phyloP scores from a whole-genome alignment of 2,113 vertebrate species.

The Apistogramma diplotaenia region DNA sequence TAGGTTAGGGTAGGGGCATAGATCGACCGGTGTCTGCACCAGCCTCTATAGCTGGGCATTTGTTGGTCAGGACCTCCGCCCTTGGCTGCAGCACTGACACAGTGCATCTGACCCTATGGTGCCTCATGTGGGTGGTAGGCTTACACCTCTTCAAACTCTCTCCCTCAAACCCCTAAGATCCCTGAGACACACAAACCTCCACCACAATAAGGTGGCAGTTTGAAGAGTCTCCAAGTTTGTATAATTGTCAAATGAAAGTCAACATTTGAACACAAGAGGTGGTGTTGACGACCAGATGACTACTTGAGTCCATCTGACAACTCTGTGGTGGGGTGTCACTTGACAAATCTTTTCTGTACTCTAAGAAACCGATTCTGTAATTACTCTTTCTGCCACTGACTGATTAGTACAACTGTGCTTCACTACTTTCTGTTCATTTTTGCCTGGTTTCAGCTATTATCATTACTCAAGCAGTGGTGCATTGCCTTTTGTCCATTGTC shows the following conservation, averaged over 20 bases:
- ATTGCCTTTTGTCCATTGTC: not conserved
- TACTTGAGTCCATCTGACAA: not conserved
- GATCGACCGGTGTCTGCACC: no score
- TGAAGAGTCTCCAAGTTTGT: not conserved
- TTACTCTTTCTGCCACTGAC: not conserved
- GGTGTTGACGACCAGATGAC: not conserved
- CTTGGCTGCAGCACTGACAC: no score
- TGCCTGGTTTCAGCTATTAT: not conserved
- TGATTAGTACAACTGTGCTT: not conserved
- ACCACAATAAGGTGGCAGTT: no score
- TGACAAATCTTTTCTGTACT: not conserved
- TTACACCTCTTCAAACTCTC: no score
- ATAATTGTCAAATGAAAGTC: not conserved
- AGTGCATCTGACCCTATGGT: no score
- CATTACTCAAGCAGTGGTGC: not conserved
- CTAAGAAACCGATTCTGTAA: not conserved
- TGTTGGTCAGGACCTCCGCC: no score
- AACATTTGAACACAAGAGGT: not conserved
- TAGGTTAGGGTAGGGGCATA: no score
- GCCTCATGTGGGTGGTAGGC: no score
- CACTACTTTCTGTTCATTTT: not conserved
- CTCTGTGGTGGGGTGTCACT: accelerated
- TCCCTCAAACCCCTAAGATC: no score
- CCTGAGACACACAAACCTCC: no score
- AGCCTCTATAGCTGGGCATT: no score